phyloP scores from a whole-genome alignment of 2,113 vertebrate genomes.

The Drymodes brunneopygia region DNA sequence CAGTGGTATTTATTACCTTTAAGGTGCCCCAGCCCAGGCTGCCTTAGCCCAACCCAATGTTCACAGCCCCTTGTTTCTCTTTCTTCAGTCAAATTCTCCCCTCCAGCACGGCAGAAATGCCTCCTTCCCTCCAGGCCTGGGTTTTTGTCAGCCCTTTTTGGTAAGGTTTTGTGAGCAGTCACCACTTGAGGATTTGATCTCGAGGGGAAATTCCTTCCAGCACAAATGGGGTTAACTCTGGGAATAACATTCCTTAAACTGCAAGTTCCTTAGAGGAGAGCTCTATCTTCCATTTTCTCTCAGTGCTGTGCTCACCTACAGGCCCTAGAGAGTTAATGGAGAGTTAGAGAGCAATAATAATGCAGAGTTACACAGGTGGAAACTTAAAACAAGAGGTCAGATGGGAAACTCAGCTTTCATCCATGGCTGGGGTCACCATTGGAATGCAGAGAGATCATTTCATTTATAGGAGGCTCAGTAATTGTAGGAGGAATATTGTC shows the following conservation, averaged over 20 bases:
- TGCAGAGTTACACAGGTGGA: not conserved
- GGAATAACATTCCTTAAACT: not conserved
- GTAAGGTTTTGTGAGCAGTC: not conserved
- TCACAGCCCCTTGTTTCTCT: not conserved
- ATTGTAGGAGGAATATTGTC: not conserved
- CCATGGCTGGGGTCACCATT: not conserved
- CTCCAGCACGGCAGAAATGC: not conserved
- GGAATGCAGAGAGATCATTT: conserved; percentile 11
- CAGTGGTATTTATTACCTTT: too few species aligned
- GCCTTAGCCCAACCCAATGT: not conserved
- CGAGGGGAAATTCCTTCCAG: not conserved
- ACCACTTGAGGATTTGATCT: not conserved
- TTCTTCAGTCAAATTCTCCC: not conserved
- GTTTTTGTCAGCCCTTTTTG: not conserved
- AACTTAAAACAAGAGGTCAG: conserved; percentile 7
- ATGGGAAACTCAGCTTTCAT: conserved; percentile 20
- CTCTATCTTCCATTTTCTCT: not conserved
- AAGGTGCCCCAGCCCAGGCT: not conserved
- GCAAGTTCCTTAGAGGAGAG: not conserved
- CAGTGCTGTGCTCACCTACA: not conserved
- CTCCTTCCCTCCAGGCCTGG: not conserved
- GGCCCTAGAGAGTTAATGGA: not conserved
- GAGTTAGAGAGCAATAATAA: too few species aligned
- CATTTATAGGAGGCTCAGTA: not conserved
- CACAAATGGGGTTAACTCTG: not conserved